Percentiles rank a stretch among this genome's conserved stretches.
Conservation (phyloP, 1,140 invertebrate genomes). For the Eurosta solidaginis region DNA sequence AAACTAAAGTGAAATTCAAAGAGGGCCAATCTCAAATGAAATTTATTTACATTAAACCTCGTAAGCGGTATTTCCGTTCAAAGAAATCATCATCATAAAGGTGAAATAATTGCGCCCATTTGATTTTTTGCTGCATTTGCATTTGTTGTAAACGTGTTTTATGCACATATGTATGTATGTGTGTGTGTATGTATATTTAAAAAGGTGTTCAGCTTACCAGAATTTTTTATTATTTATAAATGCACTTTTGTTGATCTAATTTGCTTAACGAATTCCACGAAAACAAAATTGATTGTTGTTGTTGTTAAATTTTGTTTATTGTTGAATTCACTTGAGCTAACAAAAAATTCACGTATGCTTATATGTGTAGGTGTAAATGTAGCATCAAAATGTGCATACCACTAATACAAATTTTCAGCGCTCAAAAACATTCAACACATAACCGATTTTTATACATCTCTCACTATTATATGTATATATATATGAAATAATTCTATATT, state of each 20-base stretch:
- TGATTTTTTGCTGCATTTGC: not conserved
- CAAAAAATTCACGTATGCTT: not conserved
- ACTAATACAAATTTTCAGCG: not conserved
- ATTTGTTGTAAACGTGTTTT: no score
- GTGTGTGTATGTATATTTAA: not conserved
- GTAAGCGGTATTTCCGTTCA: no score
- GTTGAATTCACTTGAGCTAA: not conserved
- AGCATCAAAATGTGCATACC: not conserved
- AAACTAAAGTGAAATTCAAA: no score
- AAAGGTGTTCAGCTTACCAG: conserved; percentile 11
- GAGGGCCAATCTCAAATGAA: no score
- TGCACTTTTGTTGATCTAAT: not conserved
- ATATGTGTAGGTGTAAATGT: no score
- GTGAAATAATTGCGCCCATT: no score
- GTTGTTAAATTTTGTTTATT: not conserved
- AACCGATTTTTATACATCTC: not conserved
- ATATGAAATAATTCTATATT: not conserved
- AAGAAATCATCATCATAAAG: no score
- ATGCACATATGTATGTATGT: not conserved
- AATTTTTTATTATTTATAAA: not conserved
- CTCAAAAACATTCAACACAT: not conserved
- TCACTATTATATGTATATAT: not conserved
- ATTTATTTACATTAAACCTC: no score
- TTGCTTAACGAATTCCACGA: conserved; percentile 6
- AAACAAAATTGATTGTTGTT: not conserved